Base-by-base conservation (phyloP, 2,113 vertebrate species). In the Edolisoma coerulescens region DNA sequence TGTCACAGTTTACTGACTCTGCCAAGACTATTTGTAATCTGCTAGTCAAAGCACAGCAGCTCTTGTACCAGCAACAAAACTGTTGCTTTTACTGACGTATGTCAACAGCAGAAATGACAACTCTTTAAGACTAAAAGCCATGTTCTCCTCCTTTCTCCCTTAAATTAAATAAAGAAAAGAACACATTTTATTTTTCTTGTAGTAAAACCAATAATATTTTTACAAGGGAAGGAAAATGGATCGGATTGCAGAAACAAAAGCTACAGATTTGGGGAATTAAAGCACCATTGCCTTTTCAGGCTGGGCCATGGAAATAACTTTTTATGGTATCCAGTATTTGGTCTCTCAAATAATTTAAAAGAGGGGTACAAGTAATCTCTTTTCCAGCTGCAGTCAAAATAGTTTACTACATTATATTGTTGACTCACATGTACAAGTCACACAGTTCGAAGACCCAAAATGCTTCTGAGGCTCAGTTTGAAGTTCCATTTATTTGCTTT, bases 1-100 rank as follows among this genome's bases (percentile, higher is more conserved):
- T 94, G 84, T 90, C 85, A 57, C 53, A 57, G 87, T 91, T 91
- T 91, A 76, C 49, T 82, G 77, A 60, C 87, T 95, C 76, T 93
- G 92, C 78, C 88, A 94, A 95, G 57, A 49, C 75, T 90, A 33
- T 81, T 77, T 91, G 75, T 90, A 73, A 88, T 75, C 82, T 93
- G 79, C 57, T 94, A 85, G 75, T 85, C 74, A 88, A 95, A 93
- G 67, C 78, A 93, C 41, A 93, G 75, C 49, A 85, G 44, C n/a
- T 93, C 49, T 28, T 85, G 61, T 87, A 83, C 41, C 41, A 71
- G 65, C 49, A 94, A 83, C 67, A 79, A 56, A 85, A 90, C 44
- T 85, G 65, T 79, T 89, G 52, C 61, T 91, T 87, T 87, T 75
- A 63, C 70, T 5, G 11, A 75, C 19, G 53, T 27, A 5, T 64